Evolutionary conservation across 2,113 vertebrate genomes (phyloP), one percentile per base, ranked within the genome.

Genomic region (Oenanthe melanoleuca): DNA sequence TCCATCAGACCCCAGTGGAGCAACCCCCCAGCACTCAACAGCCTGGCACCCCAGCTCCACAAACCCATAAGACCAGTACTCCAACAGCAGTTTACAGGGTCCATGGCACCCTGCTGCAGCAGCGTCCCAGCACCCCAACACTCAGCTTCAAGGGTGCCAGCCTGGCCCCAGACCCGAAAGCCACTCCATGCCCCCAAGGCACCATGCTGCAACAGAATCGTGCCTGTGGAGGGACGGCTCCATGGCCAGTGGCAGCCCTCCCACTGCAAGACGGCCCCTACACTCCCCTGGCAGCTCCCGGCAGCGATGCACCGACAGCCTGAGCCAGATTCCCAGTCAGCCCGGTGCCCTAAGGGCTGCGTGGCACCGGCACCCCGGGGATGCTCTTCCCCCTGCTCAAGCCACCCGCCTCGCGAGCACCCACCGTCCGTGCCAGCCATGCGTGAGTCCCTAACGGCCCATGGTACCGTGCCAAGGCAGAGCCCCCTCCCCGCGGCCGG

Each of bases 381-480:
- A 44, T 33, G 64, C 78, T 80, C 3, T 1, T 4, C 5, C 80
- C 63, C 0, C 81, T 12, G 66, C 50, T 45, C 3, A 0, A 4
- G 7, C 85, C 28, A 1, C 80, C 84, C 19, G 4, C 52, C 22
- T 65, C 25, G 8, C 21, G 4, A 50, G 64, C 92, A 80, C 86
- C 96, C 92, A 96, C 94, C 95, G 86, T 91, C 84, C 3, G 50
- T 88, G 95, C 91, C 88, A 89, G 92, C 93, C 94, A 95, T 92
- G 79, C 9, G 72, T 5, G 11, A 19, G 34, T 78, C 72, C 67
- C 94, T 92, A 96, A 22, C 1, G 59, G 64, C 88, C 93, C 95
- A 95, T 93, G 55, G 60, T 73, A 22, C 29, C 0, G 63, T 12
- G 69, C 59, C 85, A 37, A 56, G 53, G 85, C 57, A 87, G 66